Evolutionary conservation across 2,113 vertebrate genomes (phyloP), one percentile per base, ranked within the genome.

Genomic region (Corapipo altera): DNA sequence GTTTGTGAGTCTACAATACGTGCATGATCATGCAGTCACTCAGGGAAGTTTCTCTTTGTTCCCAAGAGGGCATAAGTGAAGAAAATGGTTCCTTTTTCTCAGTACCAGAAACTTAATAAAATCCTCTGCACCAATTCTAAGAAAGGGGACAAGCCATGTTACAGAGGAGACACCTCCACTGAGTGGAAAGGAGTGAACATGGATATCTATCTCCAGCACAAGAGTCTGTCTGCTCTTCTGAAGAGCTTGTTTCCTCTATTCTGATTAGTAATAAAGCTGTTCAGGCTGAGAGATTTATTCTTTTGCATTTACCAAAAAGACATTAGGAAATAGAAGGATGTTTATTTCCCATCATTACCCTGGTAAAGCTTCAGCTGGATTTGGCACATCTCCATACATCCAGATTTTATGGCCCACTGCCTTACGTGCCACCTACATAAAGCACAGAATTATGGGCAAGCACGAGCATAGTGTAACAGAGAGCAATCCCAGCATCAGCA

Each of bases 391-490:
- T 75, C 41, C 13, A 39, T 48, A 30, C 7, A 52, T 19, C 13
- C 43, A 61, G 20, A 61, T 75, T 66, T 87, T 71, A 37, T 23
- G 37, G 32, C 30, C n/a, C n/a, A 32, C 22, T 71, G 43, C 33
- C 20, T 66, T 62, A 52, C 0, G 0, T 27, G 23, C 15, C 3
- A 1, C 35, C 32, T 54, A 28, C 6, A 3, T 13, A 37, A 44
- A n/a, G 28, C 26, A 17, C 24, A 66, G 71, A 48, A 22, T 24
- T 84, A 41, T 11, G 43, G 52, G 33, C 19, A 17, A 72, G 37
- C 58, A 35, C 3, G 26, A 84, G 10, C 7, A 3, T 15, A 16
- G 14, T 32, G 23, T 32, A 44, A 28, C 23, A 66, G 51, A 62
- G 51, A 62, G 74, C 24, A 67, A 59, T 44, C 48, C 23, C 2